These are phyloP conservation scores for Prosapia bicincta DNA, from an alignment of 2,888 invertebrate genomes.

Conservation along the genomic window DNA sequence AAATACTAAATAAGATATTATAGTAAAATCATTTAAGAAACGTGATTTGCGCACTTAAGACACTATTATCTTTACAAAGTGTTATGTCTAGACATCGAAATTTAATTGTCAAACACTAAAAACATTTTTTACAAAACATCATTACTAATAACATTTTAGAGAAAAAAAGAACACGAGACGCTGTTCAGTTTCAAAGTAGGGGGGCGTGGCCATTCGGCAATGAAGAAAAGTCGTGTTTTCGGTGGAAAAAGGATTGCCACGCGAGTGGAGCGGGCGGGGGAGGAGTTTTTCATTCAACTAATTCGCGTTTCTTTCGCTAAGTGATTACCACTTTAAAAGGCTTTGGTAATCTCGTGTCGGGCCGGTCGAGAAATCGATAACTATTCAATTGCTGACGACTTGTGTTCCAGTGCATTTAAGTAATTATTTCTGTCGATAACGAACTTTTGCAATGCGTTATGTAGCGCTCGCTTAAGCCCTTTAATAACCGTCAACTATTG, in stretches of 20 bases:
- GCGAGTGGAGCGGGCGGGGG: neutral
- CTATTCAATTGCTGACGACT: constrained; percentile 10
- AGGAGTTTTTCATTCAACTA: constrained; percentile 32
- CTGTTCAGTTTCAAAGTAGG: neutral
- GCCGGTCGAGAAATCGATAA: constrained; percentile 19
- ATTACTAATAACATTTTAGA: no score
- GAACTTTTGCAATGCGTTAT: neutral
- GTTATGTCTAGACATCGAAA: no score
- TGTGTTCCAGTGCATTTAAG: constrained; percentile 23
- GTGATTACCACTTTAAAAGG: constrained; percentile 32
- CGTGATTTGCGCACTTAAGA: no score
- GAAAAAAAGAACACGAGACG: constrained; percentile 10
- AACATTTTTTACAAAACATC: no score
- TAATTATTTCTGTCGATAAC: constrained; percentile 21
- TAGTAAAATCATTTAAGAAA: no score
- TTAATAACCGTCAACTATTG: neutral
- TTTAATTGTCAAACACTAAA: no score
- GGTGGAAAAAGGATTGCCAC: constrained; percentile 23
- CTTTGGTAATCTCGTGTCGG: constrained; percentile 26
- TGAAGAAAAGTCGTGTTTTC: constrained; percentile 27
- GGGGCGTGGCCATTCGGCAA: constrained; percentile 2
- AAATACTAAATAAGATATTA: no score
- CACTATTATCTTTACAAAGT: no score
- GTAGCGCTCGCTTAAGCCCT: neutral
- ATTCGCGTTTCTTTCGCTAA: constrained; percentile 32